Base-by-base conservation (phyloP, 2,113 vertebrate species). In the Anolis sagrei region DNA sequence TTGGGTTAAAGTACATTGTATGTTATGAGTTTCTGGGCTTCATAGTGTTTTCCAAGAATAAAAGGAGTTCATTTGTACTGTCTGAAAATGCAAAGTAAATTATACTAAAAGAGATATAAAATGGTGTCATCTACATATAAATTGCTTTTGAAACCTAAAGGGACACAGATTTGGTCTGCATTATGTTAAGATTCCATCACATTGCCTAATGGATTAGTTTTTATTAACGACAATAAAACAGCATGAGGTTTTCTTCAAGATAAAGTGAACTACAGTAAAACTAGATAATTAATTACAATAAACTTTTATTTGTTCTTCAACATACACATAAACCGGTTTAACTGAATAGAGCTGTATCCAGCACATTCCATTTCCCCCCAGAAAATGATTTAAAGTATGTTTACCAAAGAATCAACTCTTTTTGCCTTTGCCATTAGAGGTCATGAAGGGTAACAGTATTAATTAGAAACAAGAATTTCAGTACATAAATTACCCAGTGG, bases 61-160 rank as follows among this genome's bases (percentile, higher is more conserved):
- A 79, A 83, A 93, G 91, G 75, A 91, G 84, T 89, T 95, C 91
- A 91, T 90, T 93, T 91, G 86, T 84, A 74, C 76, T 91, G 95
- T 96, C 94, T 95, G 80, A 95, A 96, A 96, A 92, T 96, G 92
- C 86, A 93, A 95, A 92, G 87, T 94, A 93, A 95, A 95, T 97
- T 96, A 96, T 94, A 94, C 95, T 92, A 89, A 86, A 94, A 79
- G 80, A 96, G 91, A 95, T 95, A 94, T 93, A 95, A 96, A 95
- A 93, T 94, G 91, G 82, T 94, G 92, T 96, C 94, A 97, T 97
- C 96, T 97, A 93, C 95, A 97, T 97, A 94, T 96, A 97, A 97
- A 98, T 97, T 95, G 93, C 87, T 92, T 95, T 93, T 92, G 90
- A 94, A 96, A 94, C 94, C 94, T 89, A 96, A 94, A 94, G 93